Percentiles rank a stretch among this genome's conserved stretches.
phyloP scores from a whole-genome alignment of 2,888 invertebrate species.

The Nysson spinosus region DNA sequence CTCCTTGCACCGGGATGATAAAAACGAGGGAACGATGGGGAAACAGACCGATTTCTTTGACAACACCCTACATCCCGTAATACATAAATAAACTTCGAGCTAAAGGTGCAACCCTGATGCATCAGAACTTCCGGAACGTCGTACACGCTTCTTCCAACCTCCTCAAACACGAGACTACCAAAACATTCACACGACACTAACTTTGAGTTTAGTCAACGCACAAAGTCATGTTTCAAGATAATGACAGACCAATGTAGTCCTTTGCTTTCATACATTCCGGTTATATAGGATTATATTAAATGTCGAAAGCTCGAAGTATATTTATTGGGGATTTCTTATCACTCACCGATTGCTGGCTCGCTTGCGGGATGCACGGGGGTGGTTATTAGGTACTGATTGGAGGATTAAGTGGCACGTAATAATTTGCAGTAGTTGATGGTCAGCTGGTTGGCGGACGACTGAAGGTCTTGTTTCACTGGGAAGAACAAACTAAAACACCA shows the following conservation, averaged over 20 bases:
- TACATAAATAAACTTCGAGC: too few relatives aligned
- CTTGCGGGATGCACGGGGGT: too few relatives aligned
- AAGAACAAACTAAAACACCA: constrained; percentile 13
- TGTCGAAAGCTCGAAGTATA: too few relatives aligned
- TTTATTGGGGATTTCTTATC: too few relatives aligned
- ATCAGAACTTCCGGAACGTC: too few relatives aligned
- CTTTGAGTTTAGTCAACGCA: too few relatives aligned
- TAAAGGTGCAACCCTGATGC: too few relatives aligned
- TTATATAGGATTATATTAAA: too few relatives aligned
- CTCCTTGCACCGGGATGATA: constrained; percentile 30
- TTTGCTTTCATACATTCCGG: too few relatives aligned
- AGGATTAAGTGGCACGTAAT: constrained; percentile 2
- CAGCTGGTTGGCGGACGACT: constrained; percentile 44
- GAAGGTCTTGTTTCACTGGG: constrained; percentile 21
- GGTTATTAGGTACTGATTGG: not conserved
- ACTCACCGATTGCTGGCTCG: too few relatives aligned
- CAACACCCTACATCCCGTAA: not conserved
- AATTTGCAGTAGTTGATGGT: constrained; percentile 22
- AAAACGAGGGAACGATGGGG: constrained; percentile 4
- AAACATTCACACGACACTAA: not conserved
- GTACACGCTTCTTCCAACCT: not conserved
- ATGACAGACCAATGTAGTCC: too few relatives aligned
- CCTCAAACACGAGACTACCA: not conserved
- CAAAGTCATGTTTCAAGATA: too few relatives aligned
- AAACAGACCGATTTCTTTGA: constrained; percentile 4